Evolutionary conservation across 1,140 invertebrate species (phyloP).

Genomic region (Papilio aristodemus): DNA sequence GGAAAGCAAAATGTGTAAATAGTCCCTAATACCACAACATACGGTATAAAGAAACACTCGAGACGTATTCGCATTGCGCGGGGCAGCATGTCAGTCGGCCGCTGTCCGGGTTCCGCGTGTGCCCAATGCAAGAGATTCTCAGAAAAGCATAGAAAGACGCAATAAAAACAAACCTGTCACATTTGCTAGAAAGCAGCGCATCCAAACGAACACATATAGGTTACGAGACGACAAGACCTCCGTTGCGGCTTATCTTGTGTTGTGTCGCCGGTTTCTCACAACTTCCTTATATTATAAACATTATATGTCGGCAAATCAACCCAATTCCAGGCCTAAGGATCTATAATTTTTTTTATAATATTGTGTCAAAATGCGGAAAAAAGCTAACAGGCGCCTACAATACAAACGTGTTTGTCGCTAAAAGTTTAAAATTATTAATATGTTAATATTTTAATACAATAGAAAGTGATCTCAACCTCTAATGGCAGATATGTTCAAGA

Average conservation of each 20-base stretch:
- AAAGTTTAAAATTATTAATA: too few relatives aligned
- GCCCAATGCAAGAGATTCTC: slow-evolving; percentile 48
- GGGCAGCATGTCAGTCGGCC: slow-evolving; percentile 52
- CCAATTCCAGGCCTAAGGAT: not conserved
- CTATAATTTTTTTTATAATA: not conserved
- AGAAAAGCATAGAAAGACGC: slow-evolving; percentile 42
- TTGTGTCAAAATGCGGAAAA: too few relatives aligned
- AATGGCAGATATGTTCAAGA: too few relatives aligned
- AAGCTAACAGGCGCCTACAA: too few relatives aligned
- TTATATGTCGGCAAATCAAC: not conserved
- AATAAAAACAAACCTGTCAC: slow-evolving; percentile 37
- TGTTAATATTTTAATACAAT: too few relatives aligned
- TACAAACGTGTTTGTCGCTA: too few relatives aligned
- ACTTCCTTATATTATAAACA: slow-evolving; percentile 5
- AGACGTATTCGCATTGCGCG: not conserved
- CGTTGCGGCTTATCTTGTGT: slow-evolving; percentile 23
- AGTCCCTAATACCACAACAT: slow-evolving; percentile 13
- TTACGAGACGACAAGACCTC: slow-evolving; percentile 27
- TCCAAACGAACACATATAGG: slow-evolving; percentile 25
- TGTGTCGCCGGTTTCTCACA: slow-evolving; percentile 12
- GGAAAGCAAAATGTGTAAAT: not conserved
- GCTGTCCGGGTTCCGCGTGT: slow-evolving; percentile 49
- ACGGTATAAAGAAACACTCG: slow-evolving; percentile 2
- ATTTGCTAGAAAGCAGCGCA: slow-evolving; percentile 35
- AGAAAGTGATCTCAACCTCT: too few relatives aligned